Base-by-base conservation (phyloP, 2,113 vertebrate genomes). In the Emydura subglobosa region DNA sequence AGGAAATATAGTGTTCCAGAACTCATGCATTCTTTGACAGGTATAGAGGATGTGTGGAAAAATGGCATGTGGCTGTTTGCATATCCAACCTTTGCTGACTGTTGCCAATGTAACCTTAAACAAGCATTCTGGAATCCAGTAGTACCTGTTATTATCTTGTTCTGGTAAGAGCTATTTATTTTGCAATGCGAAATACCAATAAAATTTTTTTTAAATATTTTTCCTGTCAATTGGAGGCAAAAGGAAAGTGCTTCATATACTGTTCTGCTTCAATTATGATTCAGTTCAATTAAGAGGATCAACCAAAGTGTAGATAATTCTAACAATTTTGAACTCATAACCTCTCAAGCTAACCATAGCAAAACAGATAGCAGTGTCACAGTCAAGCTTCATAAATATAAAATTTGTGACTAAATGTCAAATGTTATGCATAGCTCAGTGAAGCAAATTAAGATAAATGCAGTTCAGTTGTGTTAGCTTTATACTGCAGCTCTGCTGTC, bases 371-470 rank as follows among this genome's bases (percentile, higher is more conserved):
- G 54, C 27, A 72, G 16, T 90, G 55, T 89, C 83, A 89, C 13
- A 87, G 93, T 90, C 57, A 93, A 87, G 55, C 42, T 25, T 29
- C 50, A 86, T 86, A 86, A 95, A 94, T 82, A 92, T 59, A 95
- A 94, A 94, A 87, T 57, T 91, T 87, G 82, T 90, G 89, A 91
- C 86, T 92, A 92, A 79, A 79, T 84, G 86, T 96, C 93, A 96
- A 90, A 87, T 87, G 80, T 95, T 95, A 91, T 51, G 39, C 86
- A 90, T 87, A 90, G 87, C 91, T 93, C 96, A 97, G 88, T 83
- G 91, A 85, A 97, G 88, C 79, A 94, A 95, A 97, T 94, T 85
- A 97, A 97, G 89, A 96, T 93, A 95, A 97, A 97, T 94, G 85
- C 65, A 89, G 86, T 91, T 94, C 59, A 79, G 57, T 94, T 95